Evolutionary conservation across 2,888 invertebrate species (phyloP), one percentile per base, ranked within the genome.

Genomic region (Drosophila paranaensis): DNA sequence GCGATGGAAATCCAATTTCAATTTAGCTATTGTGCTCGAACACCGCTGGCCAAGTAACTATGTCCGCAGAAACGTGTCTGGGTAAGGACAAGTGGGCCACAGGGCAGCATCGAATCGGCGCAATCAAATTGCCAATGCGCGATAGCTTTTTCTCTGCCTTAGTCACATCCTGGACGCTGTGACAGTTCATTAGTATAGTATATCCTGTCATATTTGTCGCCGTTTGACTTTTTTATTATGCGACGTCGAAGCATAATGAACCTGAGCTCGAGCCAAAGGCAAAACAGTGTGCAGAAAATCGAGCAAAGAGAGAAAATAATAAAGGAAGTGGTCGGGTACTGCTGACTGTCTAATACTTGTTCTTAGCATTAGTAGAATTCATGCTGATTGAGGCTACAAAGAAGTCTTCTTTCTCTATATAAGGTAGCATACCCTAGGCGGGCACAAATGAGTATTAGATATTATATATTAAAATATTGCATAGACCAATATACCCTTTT

Each of bases 151-250:
- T 27, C 35, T 3, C 51, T 46, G 45, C 20, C 35, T 16, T 45
- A 11, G 54, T n/a, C 39, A 63, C 57, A 76, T 80, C 77, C 77
- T 64, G 71, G 42, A 33, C 37, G 11, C 60, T 27, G 33, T 74
- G 87, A 63, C 81, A 87, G 90, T 88, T 90, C 90, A 88, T 86
- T 90, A 86, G 87, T 75, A 68, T 50, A 62, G 77, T 63, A 69
- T 73, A 86, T 90, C 78, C 83, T 82, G 74, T 77, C 78, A 86
- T 74, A 86, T 90, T 86, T 84, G 79, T 85, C 76, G 66, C 55
- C 62, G 60, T 69, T 79, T 89, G 88, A 76, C 88, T 79, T 74
- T 89, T 81, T 74, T 84, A 78, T 76, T 76, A 68, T 74, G 65
- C 55, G 50, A 55, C 27, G 54, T 60, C 35, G 50, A 39, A 75